phyloP scores from a whole-genome alignment of 2,113 vertebrate species.

The Neodontobutis hainanensis region DNA sequence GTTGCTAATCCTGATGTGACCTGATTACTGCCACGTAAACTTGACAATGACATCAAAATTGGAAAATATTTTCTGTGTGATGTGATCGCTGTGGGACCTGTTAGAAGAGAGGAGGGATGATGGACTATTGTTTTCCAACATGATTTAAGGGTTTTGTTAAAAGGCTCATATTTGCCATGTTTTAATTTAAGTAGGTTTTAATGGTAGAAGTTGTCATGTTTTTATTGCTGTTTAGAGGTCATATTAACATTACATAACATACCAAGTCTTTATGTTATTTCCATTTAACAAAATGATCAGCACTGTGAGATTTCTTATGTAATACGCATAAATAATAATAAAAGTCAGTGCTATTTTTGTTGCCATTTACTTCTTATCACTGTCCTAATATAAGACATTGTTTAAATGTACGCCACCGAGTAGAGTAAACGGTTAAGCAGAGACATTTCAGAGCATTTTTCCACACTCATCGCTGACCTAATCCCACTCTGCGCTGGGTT shows the following conservation, averaged over 20 bases:
- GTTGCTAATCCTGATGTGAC: constrained; percentile 72
- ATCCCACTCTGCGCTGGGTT: constrained; percentile 61
- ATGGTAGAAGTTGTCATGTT: background rate
- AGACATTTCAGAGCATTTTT: constrained; percentile 63
- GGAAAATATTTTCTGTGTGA: constrained; percentile 15
- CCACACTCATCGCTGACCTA: constrained; percentile 63
- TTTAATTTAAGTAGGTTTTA: background rate
- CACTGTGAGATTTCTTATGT: background rate
- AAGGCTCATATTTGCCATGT: background rate
- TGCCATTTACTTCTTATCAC: background rate
- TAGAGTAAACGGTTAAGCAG: constrained; percentile 4
- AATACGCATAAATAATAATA: constrained; percentile 10
- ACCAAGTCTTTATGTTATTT: background rate
- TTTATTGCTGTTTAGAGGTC: background rate
- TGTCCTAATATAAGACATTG: constrained; percentile 1
- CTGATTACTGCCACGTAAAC: constrained; percentile 60
- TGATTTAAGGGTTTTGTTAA: background rate
- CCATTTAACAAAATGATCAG: background rate
- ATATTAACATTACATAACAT: background rate
- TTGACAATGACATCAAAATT: constrained; percentile 25
- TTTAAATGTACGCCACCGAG: constrained; percentile 5
- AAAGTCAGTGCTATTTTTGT: background rate
- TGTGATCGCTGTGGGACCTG: constrained; percentile 3
- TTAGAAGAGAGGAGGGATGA: background rate
- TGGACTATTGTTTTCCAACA: background rate